phyloP scores from a whole-genome alignment of 2,113 vertebrate genomes.

The Brevimyrus niger region DNA sequence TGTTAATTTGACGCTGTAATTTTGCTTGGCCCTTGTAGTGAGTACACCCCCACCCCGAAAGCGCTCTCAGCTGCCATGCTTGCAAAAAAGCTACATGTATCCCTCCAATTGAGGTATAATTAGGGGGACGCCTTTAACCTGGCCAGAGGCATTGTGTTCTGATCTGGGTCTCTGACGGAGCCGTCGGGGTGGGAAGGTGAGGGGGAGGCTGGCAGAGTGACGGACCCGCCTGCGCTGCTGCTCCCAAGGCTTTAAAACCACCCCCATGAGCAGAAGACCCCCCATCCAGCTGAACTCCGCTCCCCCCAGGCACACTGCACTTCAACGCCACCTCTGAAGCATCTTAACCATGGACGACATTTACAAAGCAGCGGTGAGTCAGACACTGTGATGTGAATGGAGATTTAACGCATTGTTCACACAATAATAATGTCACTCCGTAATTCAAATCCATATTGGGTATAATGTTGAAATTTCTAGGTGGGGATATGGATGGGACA shows the following conservation, averaged over 20 bases:
- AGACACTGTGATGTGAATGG: not conserved
- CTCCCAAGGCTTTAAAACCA: constrained; percentile 12
- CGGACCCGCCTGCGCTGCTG: constrained; percentile 7
- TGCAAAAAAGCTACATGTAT: constrained; percentile 12
- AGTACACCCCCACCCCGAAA: not conserved
- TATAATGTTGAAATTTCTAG: not conserved
- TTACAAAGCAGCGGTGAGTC: constrained; percentile 76
- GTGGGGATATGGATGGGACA: not conserved
- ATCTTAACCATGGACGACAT: constrained; percentile 69
- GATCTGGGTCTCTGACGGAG: constrained; percentile 23
- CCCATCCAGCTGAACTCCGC: not conserved
- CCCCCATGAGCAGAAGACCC: constrained; percentile 13
- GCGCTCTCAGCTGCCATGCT: not conserved
- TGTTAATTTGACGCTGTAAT: not conserved
- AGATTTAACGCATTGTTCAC: not conserved
- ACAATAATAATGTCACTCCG: not conserved
- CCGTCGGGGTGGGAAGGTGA: not conserved
- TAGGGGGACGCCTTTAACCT: constrained; percentile 12
- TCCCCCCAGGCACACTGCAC: constrained; percentile 12
- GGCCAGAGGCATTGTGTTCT: constrained; percentile 15
- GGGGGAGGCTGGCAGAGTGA: constrained; percentile 25
- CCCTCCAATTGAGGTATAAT: not conserved
- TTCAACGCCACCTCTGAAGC: not conserved
- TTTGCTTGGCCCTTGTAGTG: not conserved
- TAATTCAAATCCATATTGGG: not conserved